Conservation (phyloP, 2,888 invertebrate species). For the Caenorhabditis angaria region DNA sequence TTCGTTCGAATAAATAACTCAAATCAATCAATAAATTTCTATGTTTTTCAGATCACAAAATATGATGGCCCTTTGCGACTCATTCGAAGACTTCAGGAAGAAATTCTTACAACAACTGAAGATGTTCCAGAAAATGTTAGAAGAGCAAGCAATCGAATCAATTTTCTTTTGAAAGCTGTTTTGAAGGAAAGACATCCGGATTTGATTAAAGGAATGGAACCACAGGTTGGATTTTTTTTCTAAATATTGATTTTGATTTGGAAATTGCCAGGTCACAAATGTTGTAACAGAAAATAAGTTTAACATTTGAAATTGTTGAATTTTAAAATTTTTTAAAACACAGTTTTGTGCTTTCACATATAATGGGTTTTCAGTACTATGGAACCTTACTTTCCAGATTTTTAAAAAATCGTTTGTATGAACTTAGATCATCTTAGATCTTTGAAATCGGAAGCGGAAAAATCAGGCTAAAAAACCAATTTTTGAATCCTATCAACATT, state of each 20-base stretch:
- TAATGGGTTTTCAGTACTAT: too few species aligned
- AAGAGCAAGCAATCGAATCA: constrained; percentile 41
- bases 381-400: neutral
- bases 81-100: constrained; percentile 66
- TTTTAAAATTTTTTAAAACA: constrained; percentile 3
- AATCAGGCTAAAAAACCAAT: too few species aligned
- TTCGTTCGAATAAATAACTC: too few species aligned
- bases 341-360: too few species aligned
- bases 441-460: too few species aligned
- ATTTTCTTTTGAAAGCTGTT: constrained; percentile 60
- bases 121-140: constrained; percentile 37
- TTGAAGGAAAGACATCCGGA: constrained; percentile 57
- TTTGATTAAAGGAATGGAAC: constrained; percentile 44
- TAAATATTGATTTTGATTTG: neutral
- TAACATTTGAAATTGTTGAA: too few species aligned
- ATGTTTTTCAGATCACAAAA: constrained; percentile 52
- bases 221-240: constrained; percentile 21
- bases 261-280: too few species aligned
- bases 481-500: neutral
- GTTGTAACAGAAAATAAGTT: too few species aligned
- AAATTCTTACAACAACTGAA: constrained; percentile 61
- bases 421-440: too few species aligned
- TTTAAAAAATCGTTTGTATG: constrained; percentile 5
- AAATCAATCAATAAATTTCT: too few species aligned
- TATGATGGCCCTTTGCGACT: constrained; percentile 64